Base-by-base conservation (phyloP, 2,888 invertebrate species). In the Tetragonula carbonaria region DNA sequence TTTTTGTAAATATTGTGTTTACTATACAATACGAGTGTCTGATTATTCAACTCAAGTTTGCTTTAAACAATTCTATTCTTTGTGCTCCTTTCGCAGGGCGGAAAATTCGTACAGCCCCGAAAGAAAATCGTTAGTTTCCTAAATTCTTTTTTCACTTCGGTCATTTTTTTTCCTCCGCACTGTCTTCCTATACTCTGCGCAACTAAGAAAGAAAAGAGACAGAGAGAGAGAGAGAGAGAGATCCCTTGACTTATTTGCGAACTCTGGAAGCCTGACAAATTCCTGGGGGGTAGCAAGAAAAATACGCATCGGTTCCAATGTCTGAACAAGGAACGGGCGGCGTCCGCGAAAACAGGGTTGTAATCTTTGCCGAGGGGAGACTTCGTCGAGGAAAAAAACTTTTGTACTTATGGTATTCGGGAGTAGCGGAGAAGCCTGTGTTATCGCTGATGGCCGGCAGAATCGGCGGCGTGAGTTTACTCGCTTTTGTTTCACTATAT, bases 231-330 rank as follows among this genome's bases (percentile, higher is more conserved):
- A 38, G 38, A 38, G 38, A 38, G 38, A n/a, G 62, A 65, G 57
- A 70, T 57, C 57, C 38, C 74, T 68, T 73, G 80, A 80, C 86
- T 86, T 86, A 83, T 82, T 80, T 65, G 80, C 75, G 68, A 73
- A 75, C 67, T 85, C 55, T 38, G 74, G 77, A 72, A 77, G 75
- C 82, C 80, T 87, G 88, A 89, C 87, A 89, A 88, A 88, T 88
- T 79, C 82, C 66, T 70, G 53, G 62, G 65, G 85, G 85, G 87
- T 79, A 83, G 84, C 59, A 87, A 87, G 88, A 88, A 86, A 88
- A 88, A 87, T 88, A 87, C 83, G 86, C 87, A 86, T 87, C 87
- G 78, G 89, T 89, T 87, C 59, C 86, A 81, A 86, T 89, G 89
- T 83, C 87, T 82, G 78, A 86, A 78, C 86, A 76, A 53, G 84